These are phyloP conservation scores for Lasioglossum morio DNA, from an alignment of 2,888 invertebrate species.

Conservation along the genomic window DNA sequence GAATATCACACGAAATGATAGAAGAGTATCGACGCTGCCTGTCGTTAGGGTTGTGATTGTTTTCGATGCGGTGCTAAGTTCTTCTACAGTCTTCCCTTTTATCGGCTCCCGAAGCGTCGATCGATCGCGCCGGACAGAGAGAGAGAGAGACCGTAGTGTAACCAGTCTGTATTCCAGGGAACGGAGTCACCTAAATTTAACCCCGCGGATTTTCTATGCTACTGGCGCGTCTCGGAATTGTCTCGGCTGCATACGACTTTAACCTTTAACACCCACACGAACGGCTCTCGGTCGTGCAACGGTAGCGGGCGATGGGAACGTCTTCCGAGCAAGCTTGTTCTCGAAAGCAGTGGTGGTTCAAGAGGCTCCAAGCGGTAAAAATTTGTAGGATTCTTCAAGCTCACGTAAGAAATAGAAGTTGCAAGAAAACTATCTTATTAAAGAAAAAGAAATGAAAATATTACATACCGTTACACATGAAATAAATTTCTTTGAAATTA, in stretches of 20 bases:
- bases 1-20: no score
- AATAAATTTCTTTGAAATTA: no score
- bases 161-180: slow-evolving; percentile 18
- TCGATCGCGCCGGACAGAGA: not conserved
- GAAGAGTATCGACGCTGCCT: no score
- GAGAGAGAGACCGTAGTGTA: not conserved
- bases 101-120: not conserved
- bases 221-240: slow-evolving; percentile 15
- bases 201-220: slow-evolving; percentile 28
- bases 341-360: not conserved
- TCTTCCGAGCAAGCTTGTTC: not conserved
- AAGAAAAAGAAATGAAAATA: no score
- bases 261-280: slow-evolving; percentile 13
- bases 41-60: no score
- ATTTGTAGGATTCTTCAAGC: no score
- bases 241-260: not conserved
- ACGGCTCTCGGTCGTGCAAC: not conserved
- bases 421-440: no score
- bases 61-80: not conserved
- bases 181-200: slow-evolving; percentile 36
- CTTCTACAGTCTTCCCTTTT: not conserved
- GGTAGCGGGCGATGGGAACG: not conserved
- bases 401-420: no score
- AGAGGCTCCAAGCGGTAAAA: no score
- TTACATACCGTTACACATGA: no score